Conservation (phyloP, 2,113 vertebrate species). For the Boulengeromyrus knoepffleri region DNA sequence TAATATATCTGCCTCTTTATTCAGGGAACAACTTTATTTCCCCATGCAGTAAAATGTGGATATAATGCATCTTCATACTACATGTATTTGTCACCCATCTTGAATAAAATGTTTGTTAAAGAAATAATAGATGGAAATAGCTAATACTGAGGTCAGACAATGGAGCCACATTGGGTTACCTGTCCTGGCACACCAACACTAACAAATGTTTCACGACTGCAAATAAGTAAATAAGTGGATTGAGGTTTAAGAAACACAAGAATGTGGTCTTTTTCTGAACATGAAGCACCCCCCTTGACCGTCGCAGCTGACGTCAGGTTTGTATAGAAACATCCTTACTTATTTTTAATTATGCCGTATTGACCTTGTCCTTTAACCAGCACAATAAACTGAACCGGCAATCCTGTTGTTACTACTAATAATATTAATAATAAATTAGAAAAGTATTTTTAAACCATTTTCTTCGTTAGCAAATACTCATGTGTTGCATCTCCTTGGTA, state of each 20-base stretch:
- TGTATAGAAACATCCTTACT: neutral
- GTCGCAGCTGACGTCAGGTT: neutral
- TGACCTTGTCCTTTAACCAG: neutral
- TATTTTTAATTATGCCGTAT: neutral
- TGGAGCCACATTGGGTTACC: neutral
- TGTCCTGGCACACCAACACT: neutral
- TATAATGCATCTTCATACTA: neutral
- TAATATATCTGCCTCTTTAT: neutral
- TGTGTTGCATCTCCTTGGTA: neutral
- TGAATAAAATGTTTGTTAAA: neutral
- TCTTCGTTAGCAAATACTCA: neutral
- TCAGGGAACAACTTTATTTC: neutral
- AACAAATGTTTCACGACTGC: neutral
- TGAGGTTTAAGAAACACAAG: neutral
- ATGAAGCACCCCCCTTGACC: neutral
- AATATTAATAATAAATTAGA: neutral
- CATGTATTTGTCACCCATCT: neutral
- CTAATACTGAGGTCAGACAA: neutral
- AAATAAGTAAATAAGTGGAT: neutral
- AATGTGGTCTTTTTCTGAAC: neutral
- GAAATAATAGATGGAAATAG: neutral
- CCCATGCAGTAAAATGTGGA: neutral
- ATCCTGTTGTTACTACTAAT: neutral
- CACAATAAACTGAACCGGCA: neutral
- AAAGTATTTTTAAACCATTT: neutral